phyloP scores from a whole-genome alignment of 2,888 invertebrate species.

The Drosophila melanosoma region DNA sequence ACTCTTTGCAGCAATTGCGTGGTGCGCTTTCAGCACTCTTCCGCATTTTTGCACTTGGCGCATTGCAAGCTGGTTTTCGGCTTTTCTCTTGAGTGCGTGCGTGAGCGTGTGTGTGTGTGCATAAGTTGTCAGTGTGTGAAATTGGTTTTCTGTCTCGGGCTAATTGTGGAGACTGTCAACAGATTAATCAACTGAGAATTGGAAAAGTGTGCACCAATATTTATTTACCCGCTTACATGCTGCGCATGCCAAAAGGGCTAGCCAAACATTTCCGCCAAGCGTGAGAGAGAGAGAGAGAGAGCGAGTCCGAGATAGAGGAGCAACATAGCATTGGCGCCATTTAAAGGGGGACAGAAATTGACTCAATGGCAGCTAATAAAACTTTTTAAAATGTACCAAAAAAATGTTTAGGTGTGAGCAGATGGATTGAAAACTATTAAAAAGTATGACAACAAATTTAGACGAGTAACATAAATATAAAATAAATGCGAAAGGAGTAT shows the following conservation, averaged over 20 bases:
- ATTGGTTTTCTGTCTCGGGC: slow-evolving; percentile 25
- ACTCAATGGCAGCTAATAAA: neutral
- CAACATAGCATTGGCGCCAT: neutral
- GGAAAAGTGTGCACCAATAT: slow-evolving; percentile 54
- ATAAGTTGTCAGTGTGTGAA: slow-evolving; percentile 23
- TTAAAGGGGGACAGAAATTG: neutral
- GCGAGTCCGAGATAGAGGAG: neutral
- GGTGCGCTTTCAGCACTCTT: slow-evolving; percentile 30
- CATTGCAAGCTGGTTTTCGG: slow-evolving; percentile 43
- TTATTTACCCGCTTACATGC: slow-evolving; percentile 30
- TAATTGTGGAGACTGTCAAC: slow-evolving; percentile 36
- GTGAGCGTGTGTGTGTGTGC: slow-evolving; percentile 35
- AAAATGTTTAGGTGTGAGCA: neutral
- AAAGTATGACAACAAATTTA: neutral
- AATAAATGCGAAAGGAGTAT: neutral
- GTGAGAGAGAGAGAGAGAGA: slow-evolving; percentile 4
- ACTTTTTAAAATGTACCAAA: neutral
- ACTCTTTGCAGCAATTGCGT: slow-evolving; percentile 14
- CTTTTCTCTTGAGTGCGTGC: slow-evolving; percentile 1
- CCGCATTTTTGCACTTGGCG: slow-evolving; percentile 23
- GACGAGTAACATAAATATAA: too few relatives aligned
- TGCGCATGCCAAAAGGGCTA: slow-evolving; percentile 58
- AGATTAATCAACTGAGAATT: slow-evolving; percentile 62
- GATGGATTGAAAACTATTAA: neutral
- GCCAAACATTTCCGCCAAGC: slow-evolving; percentile 56